Evolutionary conservation across 2,113 vertebrate species (phyloP).

Genomic region (Trematocara stigmaticum): DNA sequence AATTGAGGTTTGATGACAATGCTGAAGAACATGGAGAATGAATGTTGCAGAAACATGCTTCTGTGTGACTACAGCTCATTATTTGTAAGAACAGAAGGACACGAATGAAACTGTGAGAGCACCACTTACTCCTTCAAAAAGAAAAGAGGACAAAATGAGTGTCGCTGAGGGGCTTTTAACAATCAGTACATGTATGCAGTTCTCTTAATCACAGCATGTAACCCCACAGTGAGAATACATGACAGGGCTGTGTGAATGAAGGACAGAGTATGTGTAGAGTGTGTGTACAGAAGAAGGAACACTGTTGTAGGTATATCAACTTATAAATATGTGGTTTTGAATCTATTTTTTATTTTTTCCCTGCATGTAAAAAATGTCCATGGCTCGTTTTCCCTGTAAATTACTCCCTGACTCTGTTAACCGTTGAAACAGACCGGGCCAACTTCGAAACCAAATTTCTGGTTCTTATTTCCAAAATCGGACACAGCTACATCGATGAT

Average conservation of each 20-base stretch:
- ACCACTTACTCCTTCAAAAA: constrained; percentile 13
- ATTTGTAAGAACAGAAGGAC: background rate
- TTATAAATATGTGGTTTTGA: constrained; percentile 61
- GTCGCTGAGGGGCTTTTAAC: background rate
- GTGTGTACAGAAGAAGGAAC: background rate
- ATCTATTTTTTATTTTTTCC: constrained; percentile 35
- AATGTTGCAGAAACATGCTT: background rate
- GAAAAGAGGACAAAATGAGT: background rate
- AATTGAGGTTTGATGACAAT: constrained; percentile 49
- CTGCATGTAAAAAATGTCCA: constrained; percentile 62
- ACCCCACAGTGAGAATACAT: background rate
- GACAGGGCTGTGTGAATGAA: background rate
- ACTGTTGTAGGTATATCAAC: constrained; percentile 37
- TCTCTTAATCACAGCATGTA: background rate
- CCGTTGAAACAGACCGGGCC: constrained; percentile 91
- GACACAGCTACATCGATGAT: constrained; percentile 88
- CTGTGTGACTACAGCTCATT: background rate
- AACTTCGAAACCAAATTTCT: constrained; percentile 98
- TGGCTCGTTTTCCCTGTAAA: constrained; percentile 48
- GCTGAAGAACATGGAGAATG: background rate
- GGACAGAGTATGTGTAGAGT: background rate
- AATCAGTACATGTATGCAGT: background rate
- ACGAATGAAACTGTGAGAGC: background rate
- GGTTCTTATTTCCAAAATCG: constrained; percentile 91
- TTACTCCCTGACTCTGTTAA: constrained; percentile 60